Evolutionary conservation across 2,888 invertebrate genomes (phyloP).

Genomic region (Tipula lateralis): DNA sequence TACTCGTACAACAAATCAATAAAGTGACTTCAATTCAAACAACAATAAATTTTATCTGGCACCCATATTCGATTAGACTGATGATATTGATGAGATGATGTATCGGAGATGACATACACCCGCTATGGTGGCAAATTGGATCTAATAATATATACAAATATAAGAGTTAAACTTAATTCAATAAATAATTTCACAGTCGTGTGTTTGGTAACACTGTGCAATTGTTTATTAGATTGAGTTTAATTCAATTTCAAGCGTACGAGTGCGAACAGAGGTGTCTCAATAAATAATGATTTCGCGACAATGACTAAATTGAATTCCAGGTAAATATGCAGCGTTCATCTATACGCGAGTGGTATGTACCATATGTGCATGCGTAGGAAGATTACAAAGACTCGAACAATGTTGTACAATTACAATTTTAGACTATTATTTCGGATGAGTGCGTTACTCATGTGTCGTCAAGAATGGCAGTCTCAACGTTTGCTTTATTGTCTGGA

Average conservation of each 20-base stretch:
- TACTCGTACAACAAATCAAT: background rate
- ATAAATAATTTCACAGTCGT: slow-evolving; percentile 24
- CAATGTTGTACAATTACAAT: too few species aligned
- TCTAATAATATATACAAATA: background rate
- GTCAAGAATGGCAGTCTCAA: too few species aligned
- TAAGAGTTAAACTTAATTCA: background rate
- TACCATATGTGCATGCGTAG: too few species aligned
- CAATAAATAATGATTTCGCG: too few species aligned
- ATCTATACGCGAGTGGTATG: too few species aligned
- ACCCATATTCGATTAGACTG: background rate
- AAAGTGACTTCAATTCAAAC: background rate
- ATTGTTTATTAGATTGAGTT: slow-evolving; percentile 11
- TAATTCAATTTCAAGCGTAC: background rate
- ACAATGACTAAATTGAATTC: too few species aligned
- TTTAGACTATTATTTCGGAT: too few species aligned
- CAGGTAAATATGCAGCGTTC: too few species aligned
- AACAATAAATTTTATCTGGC: background rate
- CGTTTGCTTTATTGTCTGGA: too few species aligned
- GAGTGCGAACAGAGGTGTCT: too few species aligned
- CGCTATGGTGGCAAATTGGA: background rate
- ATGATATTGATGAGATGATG: background rate
- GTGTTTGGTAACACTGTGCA: background rate
- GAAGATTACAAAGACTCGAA: too few species aligned
- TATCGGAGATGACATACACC: background rate
- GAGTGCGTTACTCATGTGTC: too few species aligned